Evolutionary conservation across 2,113 vertebrate genomes (phyloP).

Genomic region (Nibea albiflora): DNA sequence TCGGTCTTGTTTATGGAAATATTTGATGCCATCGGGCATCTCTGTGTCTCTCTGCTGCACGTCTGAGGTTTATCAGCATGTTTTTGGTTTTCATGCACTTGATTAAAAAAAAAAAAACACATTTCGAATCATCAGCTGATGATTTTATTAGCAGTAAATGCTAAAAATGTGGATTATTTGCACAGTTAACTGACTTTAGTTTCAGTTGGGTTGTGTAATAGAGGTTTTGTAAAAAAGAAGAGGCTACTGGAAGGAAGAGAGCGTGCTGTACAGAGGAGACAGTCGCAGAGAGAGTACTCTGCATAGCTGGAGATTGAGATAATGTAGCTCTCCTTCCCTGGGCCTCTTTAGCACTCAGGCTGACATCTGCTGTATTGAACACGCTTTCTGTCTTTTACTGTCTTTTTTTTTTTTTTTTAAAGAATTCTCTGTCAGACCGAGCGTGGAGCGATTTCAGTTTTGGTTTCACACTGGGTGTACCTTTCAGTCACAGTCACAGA

Average conservation of each 20-base stretch:
- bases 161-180: background rate
- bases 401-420: constrained; percentile 21
- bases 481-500: background rate
- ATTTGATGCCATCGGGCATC: constrained; percentile 39
- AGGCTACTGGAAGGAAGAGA: constrained; percentile 9
- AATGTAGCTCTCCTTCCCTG: constrained; percentile 77
- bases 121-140: background rate
- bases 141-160: background rate
- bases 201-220: background rate
- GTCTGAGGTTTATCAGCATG: constrained; percentile 6
- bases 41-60: background rate
- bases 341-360: constrained; percentile 74
- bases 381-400: constrained; percentile 55
- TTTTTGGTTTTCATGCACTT: background rate
- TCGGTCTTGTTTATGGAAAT: constrained; percentile 61
- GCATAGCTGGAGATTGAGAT: constrained; percentile 81
- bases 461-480: constrained; percentile 5
- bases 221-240: background rate
- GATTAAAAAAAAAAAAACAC: no score
- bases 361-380: constrained; percentile 79
- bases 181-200: background rate
- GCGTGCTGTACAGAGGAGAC: constrained; percentile 17
- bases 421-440: constrained; percentile 52
- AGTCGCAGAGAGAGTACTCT: constrained; percentile 46
- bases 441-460: constrained; percentile 37